Base-by-base conservation (phyloP, 1,140 invertebrate genomes). In the Apis laboriosa region DNA sequence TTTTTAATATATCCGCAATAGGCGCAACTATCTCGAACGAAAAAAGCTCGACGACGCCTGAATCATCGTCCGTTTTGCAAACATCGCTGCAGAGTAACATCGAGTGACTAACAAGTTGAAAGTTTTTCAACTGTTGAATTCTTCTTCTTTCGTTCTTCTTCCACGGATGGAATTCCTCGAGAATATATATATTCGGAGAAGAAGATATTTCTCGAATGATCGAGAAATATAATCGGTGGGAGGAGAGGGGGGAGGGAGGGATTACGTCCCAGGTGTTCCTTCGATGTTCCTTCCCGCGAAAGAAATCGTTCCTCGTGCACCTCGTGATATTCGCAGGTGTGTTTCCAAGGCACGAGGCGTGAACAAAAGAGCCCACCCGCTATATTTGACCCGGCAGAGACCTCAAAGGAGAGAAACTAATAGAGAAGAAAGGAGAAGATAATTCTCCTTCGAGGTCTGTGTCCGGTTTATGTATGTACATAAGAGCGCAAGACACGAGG, bases 331-430 rank as follows among this genome's bases (percentile, higher is more conserved):
- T n/a, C n/a, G 17, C 63, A 9, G 72, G 17, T 60, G 17, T 67
- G 55, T 5, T 55, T 24, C 11, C 15, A 58, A 68, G n/a, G 11
- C 5, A 28, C 11, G 49, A 13, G 34, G 28, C 12, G 19, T 7
- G 68, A 79, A 87, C 64, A 79, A 81, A 72, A 64, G 68, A 19
- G 53, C 9, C 61, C 85, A 64, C 55, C 74, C 74, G 71, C 58
- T 87, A 88, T 77, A 87, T 55, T 66, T 87, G 82, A 80, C 51
- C 61, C 11, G 67, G 49, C 49, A 60, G 43, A 81, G 63, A 73
- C 61, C 72, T 70, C 56, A 58, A 61, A 80, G 9, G 43, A 78
- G 75, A 66, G 76, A 71, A 77, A 63, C 53, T 51, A 28, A 51
- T 43, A 58, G 61, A 49, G 61, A 49, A 77, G 66, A 80, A 64